Base-by-base conservation (phyloP, 2,113 vertebrate genomes). In the Psilopsiagon aymara region DNA sequence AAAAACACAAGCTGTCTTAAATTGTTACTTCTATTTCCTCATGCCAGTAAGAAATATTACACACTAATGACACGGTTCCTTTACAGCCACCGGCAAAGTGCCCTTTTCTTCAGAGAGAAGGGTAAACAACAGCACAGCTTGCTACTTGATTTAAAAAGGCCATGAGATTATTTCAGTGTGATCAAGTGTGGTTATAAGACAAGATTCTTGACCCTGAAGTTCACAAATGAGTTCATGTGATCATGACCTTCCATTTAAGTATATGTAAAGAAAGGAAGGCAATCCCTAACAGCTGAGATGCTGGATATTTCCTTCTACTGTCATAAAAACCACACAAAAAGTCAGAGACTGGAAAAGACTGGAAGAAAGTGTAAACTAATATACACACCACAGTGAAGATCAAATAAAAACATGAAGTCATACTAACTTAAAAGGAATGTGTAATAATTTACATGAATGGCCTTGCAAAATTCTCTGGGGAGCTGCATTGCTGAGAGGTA, bases 181-280 rank as follows among this genome's bases (percentile, higher is more conserved):
- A 77, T 63, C 37, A 57, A 33, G 53, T 57, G 53, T 57, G 62
- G n/a, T 60, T 64, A 19, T 39, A 77, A 93, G 6, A 16, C 20
- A 47, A 37, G 33, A 59, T 4, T 47, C 66, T 27, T 49, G n/a
- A 37, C 47, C 33, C 71, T 37, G 25, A 24, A 29, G 25, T 10
- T 68, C 83, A 59, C 20, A 21, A 18, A 33, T 33, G 13, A 33
- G 37, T n/a, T 80, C 17, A 64, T 1, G 0, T 2, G 17, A 51
- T 21, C 19, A 0, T 2, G 33, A 47, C 17, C 44, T 67, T 31
- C 18, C 4, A 0, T 13, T 43, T 17, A 53, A 5, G 24, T 23
- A 3, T 4, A 7, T 2, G 17, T 28, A 44, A 41, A 75, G 77
- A 16, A 18, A 82, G 67, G 10, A 17, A 75, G 19, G 62, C 6